Evolutionary conservation across 2,797 vertebrate genomes (phyloP).

Genomic region (Peromyscus eremicus): DNA sequence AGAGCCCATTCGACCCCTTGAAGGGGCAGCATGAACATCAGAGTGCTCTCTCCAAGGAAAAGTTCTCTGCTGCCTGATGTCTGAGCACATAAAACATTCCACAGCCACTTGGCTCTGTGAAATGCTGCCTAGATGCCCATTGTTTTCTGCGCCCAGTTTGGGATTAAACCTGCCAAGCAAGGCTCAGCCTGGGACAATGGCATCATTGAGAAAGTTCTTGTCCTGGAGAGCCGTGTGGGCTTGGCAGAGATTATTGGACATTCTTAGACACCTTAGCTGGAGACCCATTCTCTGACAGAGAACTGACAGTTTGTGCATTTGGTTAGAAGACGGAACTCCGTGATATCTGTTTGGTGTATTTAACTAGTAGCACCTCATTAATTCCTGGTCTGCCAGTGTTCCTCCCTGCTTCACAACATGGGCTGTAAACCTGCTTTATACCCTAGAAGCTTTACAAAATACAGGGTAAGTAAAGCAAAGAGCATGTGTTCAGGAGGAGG

Average conservation of each 20-base stretch:
- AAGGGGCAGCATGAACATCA: rapidly evolving
- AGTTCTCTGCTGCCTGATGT: too few species aligned
- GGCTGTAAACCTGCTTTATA: rapidly evolving
- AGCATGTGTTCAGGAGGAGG: rapidly evolving
- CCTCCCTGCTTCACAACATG: rapidly evolving
- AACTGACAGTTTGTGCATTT: too few species aligned
- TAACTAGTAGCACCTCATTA: background rate
- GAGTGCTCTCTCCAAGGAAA: background rate
- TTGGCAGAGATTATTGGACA: background rate
- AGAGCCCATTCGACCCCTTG: background rate
- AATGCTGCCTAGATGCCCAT: background rate
- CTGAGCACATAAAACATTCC: background rate
- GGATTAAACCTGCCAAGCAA: background rate
- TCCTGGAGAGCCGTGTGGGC: background rate
- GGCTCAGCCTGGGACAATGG: background rate
- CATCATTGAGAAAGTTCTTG: background rate
- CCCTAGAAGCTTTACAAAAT: background rate
- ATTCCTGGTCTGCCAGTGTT: rapidly evolving
- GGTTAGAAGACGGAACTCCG: background rate
- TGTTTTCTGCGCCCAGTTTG: background rate
- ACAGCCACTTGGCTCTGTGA: background rate
- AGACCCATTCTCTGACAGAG: background rate
- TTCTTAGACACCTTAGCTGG: background rate
- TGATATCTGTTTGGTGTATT: background rate
- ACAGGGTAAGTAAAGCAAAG: background rate